A percentile compares a stretch with the other conserved stretches of the same genome.
Conservation (phyloP, 2,113 vertebrate genomes). For the Marmota flaviventris region DNA sequence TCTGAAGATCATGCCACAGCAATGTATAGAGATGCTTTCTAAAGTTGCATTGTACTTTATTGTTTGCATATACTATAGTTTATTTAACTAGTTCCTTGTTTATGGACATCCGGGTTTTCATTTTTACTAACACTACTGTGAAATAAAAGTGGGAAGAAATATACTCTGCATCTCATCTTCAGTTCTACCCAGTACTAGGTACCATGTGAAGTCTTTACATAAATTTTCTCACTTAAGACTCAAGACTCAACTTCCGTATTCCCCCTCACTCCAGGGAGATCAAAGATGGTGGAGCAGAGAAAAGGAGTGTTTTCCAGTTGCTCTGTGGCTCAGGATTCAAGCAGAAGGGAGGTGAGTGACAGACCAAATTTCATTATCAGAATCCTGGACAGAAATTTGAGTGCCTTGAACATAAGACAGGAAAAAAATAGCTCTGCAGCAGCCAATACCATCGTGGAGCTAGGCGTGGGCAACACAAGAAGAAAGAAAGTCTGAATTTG, state of each 20-base stretch:
- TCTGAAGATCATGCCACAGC: background rate
- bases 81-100: background rate
- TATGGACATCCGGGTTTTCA: background rate
- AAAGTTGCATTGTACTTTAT: background rate
- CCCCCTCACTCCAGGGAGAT: too few relatives aligned
- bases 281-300: too few relatives aligned
- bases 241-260: too few relatives aligned
- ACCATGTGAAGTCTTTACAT: background rate
- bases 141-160: conserved; percentile 35
- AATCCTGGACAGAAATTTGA: too few relatives aligned
- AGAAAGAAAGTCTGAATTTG: too few relatives aligned
- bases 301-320: too few relatives aligned
- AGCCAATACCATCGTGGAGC: too few relatives aligned
- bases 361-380: too few relatives aligned
- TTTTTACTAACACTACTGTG: background rate
- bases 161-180: background rate
- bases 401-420: too few relatives aligned
- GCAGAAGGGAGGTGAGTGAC: too few relatives aligned
- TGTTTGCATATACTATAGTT: background rate
- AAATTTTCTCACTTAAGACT: conserved; percentile 5
- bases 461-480: accelerated
- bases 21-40: background rate
- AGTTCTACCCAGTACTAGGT: background rate
- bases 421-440: too few relatives aligned
- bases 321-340: too few relatives aligned